Base-by-base conservation (phyloP, 2,888 invertebrate species). In the Heteropelma amictum region DNA sequence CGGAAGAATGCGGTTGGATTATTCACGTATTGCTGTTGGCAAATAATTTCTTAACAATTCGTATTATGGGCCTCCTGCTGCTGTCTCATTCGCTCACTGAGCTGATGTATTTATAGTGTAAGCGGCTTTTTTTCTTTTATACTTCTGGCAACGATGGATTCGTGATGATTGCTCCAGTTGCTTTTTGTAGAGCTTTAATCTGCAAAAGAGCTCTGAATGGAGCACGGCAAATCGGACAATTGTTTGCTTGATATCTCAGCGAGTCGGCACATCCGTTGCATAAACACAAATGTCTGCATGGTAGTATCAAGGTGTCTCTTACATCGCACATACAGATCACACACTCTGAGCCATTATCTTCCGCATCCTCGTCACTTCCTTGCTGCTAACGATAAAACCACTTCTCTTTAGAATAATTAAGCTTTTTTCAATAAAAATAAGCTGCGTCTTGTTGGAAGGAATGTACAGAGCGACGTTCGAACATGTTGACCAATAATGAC, bases 291-390 rank as follows among this genome's bases (percentile, higher is more conserved):
- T 99, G 99, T 28, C 97, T 92, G 88, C 99, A 99, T 0, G 99
- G 99, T 83, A 99, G 91, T 84, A 99, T 99, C 61, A 99, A 91
- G 0, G 99, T 99, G 90, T 99, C 99, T 2, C 99, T 92, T 14
- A 97, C 95, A 88, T 99, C 99, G 83, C 97, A 97, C 98, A 99
- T 98, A 89, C 99, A 99, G 86, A 99, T 99, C 35, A 99, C 98
- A 90, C 99, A 99, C 90, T 99, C 99, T 0, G 97, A 96, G 1
- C 98, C 98, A 83, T 96, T 97, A 84, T 98, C 97, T 84, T 98
- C 97, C 0, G 95, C 94, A 81, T 97, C 97, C 81, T 96, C 96
- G 85, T 97, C 96, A 2, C 92, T 92, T n/a, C 89, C 88, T 79
- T 89, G 89, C 87, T 84, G 89, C 80, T 86, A 69, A n/a, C n/a